Evolutionary conservation across 2,797 vertebrate genomes (phyloP), one percentile per base, ranked within the genome.

Genomic region (Paramormyrops hopkinsi): DNA sequence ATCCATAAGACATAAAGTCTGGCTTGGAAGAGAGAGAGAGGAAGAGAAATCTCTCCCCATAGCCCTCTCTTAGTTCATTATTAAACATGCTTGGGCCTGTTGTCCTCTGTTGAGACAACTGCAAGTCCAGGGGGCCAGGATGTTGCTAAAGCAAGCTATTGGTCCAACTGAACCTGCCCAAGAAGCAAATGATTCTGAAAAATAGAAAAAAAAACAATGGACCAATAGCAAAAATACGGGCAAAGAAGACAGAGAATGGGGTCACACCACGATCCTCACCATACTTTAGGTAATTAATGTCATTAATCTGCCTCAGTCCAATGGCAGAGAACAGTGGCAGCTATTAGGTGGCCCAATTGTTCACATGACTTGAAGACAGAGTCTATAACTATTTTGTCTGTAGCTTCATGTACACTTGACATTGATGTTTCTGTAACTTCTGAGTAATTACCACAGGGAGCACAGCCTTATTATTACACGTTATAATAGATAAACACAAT

Each of bases 1-100:
- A 93, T 93, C 90, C 92, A 93, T 92, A 93, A 96, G 93, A 94
- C 95, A 94, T 94, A 94, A 94, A 96, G 94, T 93, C 93, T 82
- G 2, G 65, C 92, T 94, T 92, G 85, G 86, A 90, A 69, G 48
- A 17, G 91, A n/a, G 54, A 89, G 89, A 89, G 76, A 14, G 41
- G 86, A 88, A 76, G 44, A 88, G 84, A 76, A 82, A 79, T 29
- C 90, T 87, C 88, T 92, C 91, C 87, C 69, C 91, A 91, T 89
- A 92, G 93, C 91, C 46, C 92, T 91, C 91, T 92, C 92, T 93
- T 91, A 90, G 91, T 93, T 94, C 90, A 92, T 93, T 93, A 95
- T 94, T 93, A 93, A 93, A 93, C 92, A 92, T 95, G 94, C 94
- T 93, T 95, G 91, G 89, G 90, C 93, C 93, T 92, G 93, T 94